phyloP scores from a whole-genome alignment of 2,113 vertebrate species.

The Dolichotis patagonum region DNA sequence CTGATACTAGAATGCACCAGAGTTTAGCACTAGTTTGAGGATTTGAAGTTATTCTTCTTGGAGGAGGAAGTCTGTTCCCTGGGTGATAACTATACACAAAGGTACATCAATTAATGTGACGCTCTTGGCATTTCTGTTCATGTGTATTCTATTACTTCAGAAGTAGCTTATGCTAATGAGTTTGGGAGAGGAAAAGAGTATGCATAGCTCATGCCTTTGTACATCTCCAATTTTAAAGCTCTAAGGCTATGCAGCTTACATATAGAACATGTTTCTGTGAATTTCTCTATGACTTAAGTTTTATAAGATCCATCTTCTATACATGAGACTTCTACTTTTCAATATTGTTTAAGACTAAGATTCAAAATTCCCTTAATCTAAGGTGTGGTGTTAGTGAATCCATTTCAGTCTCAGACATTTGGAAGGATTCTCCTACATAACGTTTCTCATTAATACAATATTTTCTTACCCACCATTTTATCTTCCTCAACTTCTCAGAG shows the following conservation, averaged over 20 bases:
- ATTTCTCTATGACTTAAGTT: not conserved
- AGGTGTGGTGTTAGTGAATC: not conserved
- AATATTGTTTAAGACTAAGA: not conserved
- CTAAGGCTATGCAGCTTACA: too few relatives aligned
- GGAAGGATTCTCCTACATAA: not conserved
- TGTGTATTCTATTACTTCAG: not conserved
- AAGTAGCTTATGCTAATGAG: not conserved
- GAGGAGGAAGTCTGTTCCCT: not conserved
- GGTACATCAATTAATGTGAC: not conserved
- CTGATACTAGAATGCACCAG: not conserved
- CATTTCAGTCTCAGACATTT: not conserved
- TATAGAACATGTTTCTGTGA: not conserved
- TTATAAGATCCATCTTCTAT: not conserved
- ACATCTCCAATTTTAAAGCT: not conserved
- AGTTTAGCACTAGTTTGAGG: not conserved
- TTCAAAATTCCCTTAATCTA: not conserved
- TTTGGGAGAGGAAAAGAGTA: not conserved
- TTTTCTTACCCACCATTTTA: not conserved
- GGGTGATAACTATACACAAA: not conserved
- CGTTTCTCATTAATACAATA: not conserved
- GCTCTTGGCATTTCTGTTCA: not conserved
- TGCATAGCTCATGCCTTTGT: not conserved
- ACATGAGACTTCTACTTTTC: not conserved
- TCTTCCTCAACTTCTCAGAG: not conserved
- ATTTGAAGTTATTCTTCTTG: not conserved